phyloP scores from a whole-genome alignment of 2,888 invertebrate genomes.

The Conchocele bisecta region DNA sequence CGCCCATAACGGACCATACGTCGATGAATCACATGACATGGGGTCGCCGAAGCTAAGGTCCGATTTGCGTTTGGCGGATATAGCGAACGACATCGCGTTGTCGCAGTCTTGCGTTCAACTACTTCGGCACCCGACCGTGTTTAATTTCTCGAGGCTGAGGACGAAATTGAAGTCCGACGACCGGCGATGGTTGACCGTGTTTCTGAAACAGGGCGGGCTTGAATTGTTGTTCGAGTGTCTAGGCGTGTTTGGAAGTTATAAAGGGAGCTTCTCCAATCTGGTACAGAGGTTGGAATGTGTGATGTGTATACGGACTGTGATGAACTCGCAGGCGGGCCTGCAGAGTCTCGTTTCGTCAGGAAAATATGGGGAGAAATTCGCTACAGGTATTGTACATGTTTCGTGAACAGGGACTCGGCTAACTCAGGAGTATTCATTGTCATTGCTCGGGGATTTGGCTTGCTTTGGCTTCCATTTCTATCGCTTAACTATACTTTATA shows the following conservation, averaged over 20 bases:
- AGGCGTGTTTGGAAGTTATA: constrained; percentile 60
- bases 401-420: too few relatives aligned
- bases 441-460: too few relatives aligned
- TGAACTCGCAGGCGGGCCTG: constrained; percentile 96
- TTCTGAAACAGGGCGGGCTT: constrained; percentile 74
- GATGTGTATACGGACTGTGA: constrained; percentile 82
- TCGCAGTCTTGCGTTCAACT: constrained; percentile 69
- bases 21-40: background rate
- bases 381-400: constrained; percentile 88
- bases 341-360: constrained; percentile 97
- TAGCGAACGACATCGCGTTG: constrained; percentile 64
- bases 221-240: constrained; percentile 75
- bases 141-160: constrained; percentile 73
- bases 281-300: constrained; percentile 77
- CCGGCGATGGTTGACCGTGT: constrained; percentile 75
- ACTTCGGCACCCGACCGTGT: constrained; percentile 69
- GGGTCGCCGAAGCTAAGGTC: constrained; percentile 35
- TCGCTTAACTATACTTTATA: too few relatives aligned
- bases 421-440: too few relatives aligned
- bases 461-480: too few relatives aligned
- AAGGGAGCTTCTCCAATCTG: constrained; percentile 64
- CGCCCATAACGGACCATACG: background rate
- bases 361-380: constrained; percentile 95
- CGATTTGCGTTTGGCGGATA: constrained; percentile 64
- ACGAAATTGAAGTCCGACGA: constrained; percentile 71